These are phyloP conservation scores for Synanceia verrucosa DNA, from an alignment of 2,797 vertebrate species.

Conservation along the genomic window DNA sequence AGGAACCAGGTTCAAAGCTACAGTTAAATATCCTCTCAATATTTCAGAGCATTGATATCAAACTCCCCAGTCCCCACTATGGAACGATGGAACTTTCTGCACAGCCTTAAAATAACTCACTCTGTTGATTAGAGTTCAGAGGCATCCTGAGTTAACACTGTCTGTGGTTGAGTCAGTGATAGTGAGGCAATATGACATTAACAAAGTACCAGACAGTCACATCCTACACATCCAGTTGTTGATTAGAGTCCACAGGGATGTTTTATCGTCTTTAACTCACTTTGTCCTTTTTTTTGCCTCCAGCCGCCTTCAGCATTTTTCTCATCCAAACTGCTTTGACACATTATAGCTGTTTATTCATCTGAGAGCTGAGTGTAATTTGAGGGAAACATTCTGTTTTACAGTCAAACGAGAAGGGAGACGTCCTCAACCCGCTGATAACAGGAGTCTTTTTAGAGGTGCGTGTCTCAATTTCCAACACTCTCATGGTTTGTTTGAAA, in stretches of 20 bases:
- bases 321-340: neutral
- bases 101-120: neutral
- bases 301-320: neutral
- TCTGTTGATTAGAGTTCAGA: neutral
- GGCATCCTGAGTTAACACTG: no score
- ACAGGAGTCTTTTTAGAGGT: constrained; percentile 98
- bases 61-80: no score
- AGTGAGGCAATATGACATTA: no score
- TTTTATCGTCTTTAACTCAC: no score
- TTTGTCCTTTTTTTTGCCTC: neutral
- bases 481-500: neutral
- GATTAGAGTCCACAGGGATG: no score
- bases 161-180: no score
- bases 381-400: constrained; percentile 35
- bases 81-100: no score
- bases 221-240: no score
- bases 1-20: no score
- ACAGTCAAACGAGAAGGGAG: constrained; percentile 91
- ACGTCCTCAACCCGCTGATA: constrained; percentile 95
- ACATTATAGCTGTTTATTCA: neutral
- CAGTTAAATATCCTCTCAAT: no score
- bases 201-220: no score
- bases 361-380: neutral
- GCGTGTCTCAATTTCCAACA: constrained; percentile 60
- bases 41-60: no score